Evolutionary conservation across 2,797 vertebrate genomes (phyloP).

Genomic region (Sebastes itinus): DNA sequence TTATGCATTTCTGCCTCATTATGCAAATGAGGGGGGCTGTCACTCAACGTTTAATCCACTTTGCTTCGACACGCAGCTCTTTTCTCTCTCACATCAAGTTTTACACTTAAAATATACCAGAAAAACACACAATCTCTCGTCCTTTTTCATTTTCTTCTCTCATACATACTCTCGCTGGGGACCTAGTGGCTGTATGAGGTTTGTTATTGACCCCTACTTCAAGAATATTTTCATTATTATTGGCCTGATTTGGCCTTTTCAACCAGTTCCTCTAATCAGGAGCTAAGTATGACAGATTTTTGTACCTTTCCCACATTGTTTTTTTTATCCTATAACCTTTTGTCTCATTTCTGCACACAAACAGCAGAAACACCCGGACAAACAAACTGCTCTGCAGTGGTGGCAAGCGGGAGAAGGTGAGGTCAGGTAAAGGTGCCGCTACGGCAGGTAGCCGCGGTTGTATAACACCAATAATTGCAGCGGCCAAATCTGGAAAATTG

Average conservation of each 20-base stretch:
- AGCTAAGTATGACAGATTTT: neutral
- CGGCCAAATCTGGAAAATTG: neutral
- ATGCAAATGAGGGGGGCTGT: too few species aligned
- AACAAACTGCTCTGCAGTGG: neutral
- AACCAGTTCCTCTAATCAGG: neutral
- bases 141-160: neutral
- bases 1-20: too few species aligned
- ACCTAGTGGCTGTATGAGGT: neutral
- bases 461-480: constrained; percentile 11
- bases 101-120: constrained; percentile 12
- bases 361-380: neutral
- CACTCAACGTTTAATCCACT: too few species aligned
- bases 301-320: neutral
- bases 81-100: neutral
- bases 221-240: neutral
- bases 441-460: neutral
- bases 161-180: neutral
- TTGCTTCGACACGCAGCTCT: neutral
- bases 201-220: neutral
- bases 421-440: neutral
- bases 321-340: neutral
- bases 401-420: neutral
- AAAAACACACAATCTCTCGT: neutral
- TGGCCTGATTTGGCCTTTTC: constrained; percentile 14
- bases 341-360: neutral